These are phyloP conservation scores for Pangasius mekongensis DNA, from an alignment of 2,797 vertebrate species.

Conservation along the genomic window DNA sequence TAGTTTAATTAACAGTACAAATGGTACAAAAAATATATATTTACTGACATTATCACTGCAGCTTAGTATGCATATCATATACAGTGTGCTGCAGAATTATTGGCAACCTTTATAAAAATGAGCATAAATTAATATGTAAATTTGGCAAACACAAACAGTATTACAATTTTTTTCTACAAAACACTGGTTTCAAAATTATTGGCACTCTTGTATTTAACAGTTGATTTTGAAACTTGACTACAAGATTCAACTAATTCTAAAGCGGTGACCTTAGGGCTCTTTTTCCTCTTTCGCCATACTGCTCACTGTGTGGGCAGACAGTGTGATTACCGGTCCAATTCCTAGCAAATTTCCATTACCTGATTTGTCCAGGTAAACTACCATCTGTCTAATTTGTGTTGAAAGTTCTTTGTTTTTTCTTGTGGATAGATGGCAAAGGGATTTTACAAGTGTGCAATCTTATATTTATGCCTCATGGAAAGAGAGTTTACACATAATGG, in stretches of 20 bases:
- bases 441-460: background rate
- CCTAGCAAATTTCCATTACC: background rate
- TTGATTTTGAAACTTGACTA: background rate
- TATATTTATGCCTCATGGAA: background rate
- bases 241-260: background rate
- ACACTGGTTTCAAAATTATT: background rate
- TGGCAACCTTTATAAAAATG: background rate
- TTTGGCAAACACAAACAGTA: background rate
- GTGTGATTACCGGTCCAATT: background rate
- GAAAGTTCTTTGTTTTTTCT: background rate
- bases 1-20: background rate
- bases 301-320: background rate
- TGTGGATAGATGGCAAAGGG: background rate
- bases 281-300: background rate
- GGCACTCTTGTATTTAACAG: background rate
- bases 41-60: background rate
- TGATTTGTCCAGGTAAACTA: background rate
- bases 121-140: background rate
- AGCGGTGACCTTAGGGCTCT: background rate
- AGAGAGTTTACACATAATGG: no score
- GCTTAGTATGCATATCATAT: background rate
- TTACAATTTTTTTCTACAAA: background rate
- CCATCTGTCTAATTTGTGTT: background rate
- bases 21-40: background rate
- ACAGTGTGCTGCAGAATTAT: background rate